Evolutionary conservation across 2,797 vertebrate genomes (phyloP).

Genomic region (Telmatherina bonti): DNA sequence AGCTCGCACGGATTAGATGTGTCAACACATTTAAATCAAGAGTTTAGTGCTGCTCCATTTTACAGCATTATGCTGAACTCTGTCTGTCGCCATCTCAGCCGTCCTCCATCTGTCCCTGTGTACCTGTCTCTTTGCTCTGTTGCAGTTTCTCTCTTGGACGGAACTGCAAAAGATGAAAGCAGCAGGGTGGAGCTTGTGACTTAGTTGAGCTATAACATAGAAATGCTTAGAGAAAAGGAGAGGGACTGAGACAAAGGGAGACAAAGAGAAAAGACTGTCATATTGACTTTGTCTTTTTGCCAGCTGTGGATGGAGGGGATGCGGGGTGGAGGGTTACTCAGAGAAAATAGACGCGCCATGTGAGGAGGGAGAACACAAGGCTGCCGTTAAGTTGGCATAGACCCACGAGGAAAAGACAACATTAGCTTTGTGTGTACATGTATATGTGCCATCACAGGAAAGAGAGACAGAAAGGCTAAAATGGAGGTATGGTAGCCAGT

Average conservation of each 20-base stretch:
- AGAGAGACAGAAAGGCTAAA: slow-evolving; percentile 41
- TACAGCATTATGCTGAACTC: slow-evolving; percentile 58
- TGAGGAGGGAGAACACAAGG: slow-evolving; percentile 65
- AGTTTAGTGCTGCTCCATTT: slow-evolving; percentile 62
- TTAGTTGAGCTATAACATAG: slow-evolving; percentile 68
- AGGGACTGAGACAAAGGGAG: slow-evolving; percentile 57
- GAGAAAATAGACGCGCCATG: slow-evolving; percentile 64
- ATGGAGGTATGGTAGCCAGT: slow-evolving; percentile 55
- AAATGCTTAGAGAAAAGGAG: slow-evolving; percentile 50
- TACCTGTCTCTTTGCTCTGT: slow-evolving; percentile 63
- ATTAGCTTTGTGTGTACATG: slow-evolving; percentile 58
- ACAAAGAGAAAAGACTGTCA: slow-evolving; percentile 62
- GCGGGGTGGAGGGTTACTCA: slow-evolving; percentile 42
- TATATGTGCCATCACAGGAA: slow-evolving; percentile 48
- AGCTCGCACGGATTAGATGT: slow-evolving; percentile 28
- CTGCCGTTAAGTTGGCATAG: slow-evolving; percentile 67
- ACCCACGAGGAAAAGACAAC: slow-evolving; percentile 64
- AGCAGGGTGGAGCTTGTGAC: slow-evolving; percentile 76
- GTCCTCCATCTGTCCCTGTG: slow-evolving; percentile 71
- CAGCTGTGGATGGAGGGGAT: slow-evolving; percentile 65
- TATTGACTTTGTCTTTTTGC: slow-evolving; percentile 83
- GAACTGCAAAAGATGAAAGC: slow-evolving; percentile 77
- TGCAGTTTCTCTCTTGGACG: slow-evolving; percentile 56
- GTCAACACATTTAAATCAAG: slow-evolving; percentile 60
- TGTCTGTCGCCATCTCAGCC: slow-evolving; percentile 63